phyloP scores from a whole-genome alignment of 2,888 invertebrate genomes.

The Punctoribates punctum region DNA sequence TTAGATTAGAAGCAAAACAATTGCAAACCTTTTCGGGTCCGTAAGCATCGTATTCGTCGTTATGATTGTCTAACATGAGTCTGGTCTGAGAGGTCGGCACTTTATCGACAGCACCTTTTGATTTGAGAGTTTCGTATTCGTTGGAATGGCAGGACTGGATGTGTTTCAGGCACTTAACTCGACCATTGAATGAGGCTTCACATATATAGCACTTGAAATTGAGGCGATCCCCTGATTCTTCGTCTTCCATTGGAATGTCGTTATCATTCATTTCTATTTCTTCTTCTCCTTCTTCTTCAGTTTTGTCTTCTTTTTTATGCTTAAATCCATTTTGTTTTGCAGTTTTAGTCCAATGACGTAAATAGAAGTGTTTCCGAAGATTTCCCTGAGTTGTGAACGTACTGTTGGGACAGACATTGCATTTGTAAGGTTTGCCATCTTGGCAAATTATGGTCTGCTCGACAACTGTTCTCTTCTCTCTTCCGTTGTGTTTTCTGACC shows the following conservation, averaged over 20 bases:
- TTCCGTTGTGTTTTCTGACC: constrained; percentile 68
- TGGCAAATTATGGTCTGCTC: constrained; percentile 11
- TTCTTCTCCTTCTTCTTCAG: constrained; percentile 51
- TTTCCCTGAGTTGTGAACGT: constrained; percentile 76
- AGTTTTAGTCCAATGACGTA: constrained; percentile 62
- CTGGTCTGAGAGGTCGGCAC: constrained; percentile 47
- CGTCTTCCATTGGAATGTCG: constrained; percentile 23
- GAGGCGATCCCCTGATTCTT: constrained; percentile 53
- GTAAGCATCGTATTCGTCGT: constrained; percentile 49
- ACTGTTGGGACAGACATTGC: constrained; percentile 69
- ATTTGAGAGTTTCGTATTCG: constrained; percentile 74
- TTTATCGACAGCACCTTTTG: constrained; percentile 52
- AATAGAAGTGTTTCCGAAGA: constrained; percentile 70
- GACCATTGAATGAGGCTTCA: constrained; percentile 75
- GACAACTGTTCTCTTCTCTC: constrained; percentile 44
- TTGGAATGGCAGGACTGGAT: constrained; percentile 69
- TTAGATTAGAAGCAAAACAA: constrained; percentile 58
- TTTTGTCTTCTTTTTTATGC: constrained; percentile 36
- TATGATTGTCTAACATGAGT: constrained; percentile 52
- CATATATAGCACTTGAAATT: constrained; percentile 86
- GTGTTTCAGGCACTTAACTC: constrained; percentile 75
- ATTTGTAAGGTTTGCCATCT: constrained; percentile 64
- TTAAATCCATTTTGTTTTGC: constrained; percentile 38
- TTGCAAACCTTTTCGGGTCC: constrained; percentile 5
- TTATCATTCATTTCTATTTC: constrained; percentile 51